Base-by-base conservation (phyloP, 92 coral and sea anemone genomes). In the Phenganax marumi region DNA sequence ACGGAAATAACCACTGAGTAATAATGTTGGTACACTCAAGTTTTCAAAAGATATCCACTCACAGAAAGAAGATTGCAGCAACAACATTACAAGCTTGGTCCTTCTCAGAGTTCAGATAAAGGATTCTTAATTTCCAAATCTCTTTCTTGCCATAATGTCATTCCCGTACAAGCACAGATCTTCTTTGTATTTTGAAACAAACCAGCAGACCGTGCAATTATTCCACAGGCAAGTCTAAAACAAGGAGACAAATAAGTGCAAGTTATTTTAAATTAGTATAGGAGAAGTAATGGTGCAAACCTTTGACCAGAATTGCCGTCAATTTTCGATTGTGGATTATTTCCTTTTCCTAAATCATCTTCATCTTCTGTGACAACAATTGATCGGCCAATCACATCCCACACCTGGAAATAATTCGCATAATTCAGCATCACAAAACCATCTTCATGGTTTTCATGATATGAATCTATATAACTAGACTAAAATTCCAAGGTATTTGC, bases 121-220 rank as follows among this genome's bases (percentile, higher is more conserved):
- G 79, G 79, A 66, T 85, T 43, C 33, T 83, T 70, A 12, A 64
- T 73, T 22, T 79, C 72, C 57, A 92, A 85, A 10, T 92, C 92
- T 52, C 84, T 85, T 75, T 94, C 98, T 69, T 92, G 92, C 98
- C 98, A 94, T n/a, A 94, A 69, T 6, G 91, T 88, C 71, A 85
- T 89, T 10, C 98, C 98, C 80, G 92, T 93, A 84, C 98, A 94
- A 4, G 98, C 92, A 57, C 98, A 94, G 87, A 86, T 90, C 75
- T 92, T 94, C 84, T 94, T 94, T 74, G 93, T 69, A 73, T 94
- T 94, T 85, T 94, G 98, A 84, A 94, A 94, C 39, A 94, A 84
- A 25, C 98, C 98, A 81, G 98, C 98, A 69, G 98, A 94, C 55
- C 98, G 88, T 64, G 98, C 98, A n/a, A 94, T 94, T 56, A 94